Evolutionary conservation across 2,113 vertebrate species (phyloP), one percentile per base, ranked within the genome.

Genomic region (Seriola rivoliana): DNA sequence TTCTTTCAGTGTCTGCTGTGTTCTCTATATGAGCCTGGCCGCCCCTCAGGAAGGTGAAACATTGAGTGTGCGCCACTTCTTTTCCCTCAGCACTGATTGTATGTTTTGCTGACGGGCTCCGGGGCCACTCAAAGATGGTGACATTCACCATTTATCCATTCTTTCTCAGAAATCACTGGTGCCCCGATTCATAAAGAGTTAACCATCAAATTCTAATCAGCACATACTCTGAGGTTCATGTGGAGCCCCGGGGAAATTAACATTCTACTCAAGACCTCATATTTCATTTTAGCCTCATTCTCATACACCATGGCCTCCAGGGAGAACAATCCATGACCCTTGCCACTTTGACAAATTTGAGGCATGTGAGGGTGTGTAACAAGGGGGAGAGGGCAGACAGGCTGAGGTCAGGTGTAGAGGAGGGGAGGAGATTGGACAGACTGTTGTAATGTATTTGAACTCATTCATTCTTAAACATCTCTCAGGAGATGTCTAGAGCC

Each of bases 201-300:
- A 68, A 78, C 67, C 64, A 52, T 54, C 50, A 64, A 1, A 42
- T 73, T 62, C 14, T 82, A 68, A 88, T 85, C 81, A 75, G 66
- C 34, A 71, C 52, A 58, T 75, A 74, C 59, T 84, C 46, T 57
- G 42, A 34, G 38, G 60, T 74, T 38, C 29, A 40, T 32, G 17
- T 71, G 29, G 40, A 72, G 58, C 84, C 75, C 71, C 4, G 3
- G 81, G 74, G 72, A 90, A 90, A 88, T 88, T 67, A 77, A 23
- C 46, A 13, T 57, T 62, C 4, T 6, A 62, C 55, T 84, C 73
- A 46, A 71, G 58, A 86, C 71, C 78, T 65, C 78, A 74, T 86
- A 23, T 88, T 88, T 88, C 75, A 80, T 86, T 80, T 88, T 46
- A 40, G 23, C 21, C 21, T 74, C 68, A 44, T 77, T 84, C 57